These are phyloP conservation scores for Lanistes nyassanus DNA, from an alignment of 1,140 invertebrate species.

Conservation along the genomic window DNA sequence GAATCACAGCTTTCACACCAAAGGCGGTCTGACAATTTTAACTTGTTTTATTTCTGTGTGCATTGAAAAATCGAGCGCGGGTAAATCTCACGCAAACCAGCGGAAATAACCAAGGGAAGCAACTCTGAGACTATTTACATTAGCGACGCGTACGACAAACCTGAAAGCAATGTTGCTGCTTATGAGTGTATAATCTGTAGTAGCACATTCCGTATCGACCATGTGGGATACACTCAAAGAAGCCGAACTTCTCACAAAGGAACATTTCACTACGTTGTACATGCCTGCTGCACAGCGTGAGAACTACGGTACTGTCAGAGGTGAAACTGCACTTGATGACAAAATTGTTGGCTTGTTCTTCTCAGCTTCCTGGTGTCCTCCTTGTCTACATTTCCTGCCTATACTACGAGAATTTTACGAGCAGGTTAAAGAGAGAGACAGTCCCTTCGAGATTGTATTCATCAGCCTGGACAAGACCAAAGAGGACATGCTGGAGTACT, in stretches of 20 bases:
- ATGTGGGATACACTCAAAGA: conserved; percentile 19
- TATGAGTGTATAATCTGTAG: too few species aligned
- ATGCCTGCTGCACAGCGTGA: conserved; percentile 4
- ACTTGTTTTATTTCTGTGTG: too few species aligned
- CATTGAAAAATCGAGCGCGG: too few species aligned
- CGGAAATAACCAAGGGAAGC: too few species aligned
- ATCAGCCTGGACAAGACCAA: conserved; percentile 76
- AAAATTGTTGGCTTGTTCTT: conserved; percentile 65
- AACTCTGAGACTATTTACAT: too few species aligned
- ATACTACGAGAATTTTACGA: conserved; percentile 64
- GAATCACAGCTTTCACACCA: too few species aligned
- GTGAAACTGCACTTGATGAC: conserved; percentile 27
- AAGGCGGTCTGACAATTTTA: too few species aligned
- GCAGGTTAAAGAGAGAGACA: conserved; percentile 72
- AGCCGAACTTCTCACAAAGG: neutral
- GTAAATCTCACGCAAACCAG: too few species aligned
- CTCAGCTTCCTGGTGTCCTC: conserved; percentile 71
- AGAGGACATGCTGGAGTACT: conserved; percentile 73
- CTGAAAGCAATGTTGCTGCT: too few species aligned
- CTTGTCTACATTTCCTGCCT: conserved; percentile 68
- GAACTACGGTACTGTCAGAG: conserved; percentile 15
- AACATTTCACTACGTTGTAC: conserved; percentile 14
- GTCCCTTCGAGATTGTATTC: conserved; percentile 75
- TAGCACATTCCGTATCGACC: too few species aligned
- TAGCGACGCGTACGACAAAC: too few species aligned